Evolutionary conservation across 2,888 invertebrate genomes (phyloP), one percentile per base, ranked within the genome.

Genomic region (Tricholauxania praeusta): DNA sequence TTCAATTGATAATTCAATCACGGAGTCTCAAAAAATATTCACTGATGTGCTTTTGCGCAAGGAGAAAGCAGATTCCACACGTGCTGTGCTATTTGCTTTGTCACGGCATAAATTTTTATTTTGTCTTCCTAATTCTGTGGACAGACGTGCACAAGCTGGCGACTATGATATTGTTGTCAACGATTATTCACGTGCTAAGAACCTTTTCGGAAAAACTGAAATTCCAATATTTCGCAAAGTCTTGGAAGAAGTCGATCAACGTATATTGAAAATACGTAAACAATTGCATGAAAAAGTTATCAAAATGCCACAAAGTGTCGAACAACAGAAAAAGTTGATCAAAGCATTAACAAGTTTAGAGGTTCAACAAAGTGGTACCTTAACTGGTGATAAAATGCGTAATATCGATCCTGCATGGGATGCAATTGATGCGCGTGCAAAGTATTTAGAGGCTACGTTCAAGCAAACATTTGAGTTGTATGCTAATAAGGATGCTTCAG

Each of bases 121-220:
- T 87, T 97, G 98, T 85, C 90, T 99, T 79, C 98, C 99, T 0
- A 94, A 96, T 52, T 94, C 94, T 63, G 98, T 99, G 65, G 97
- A 98, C 82, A 92, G 93, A 79, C 98, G 97, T 82, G 96, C 99
- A 75, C 92, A 94, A 80, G 94, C 95, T 82, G 97, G 96, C 67
- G 98, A 99, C 84, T 99, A 97, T 85, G 98, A 99, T 85, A 91
- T 97, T 67, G 97, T 99, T 28, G 96, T 99, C 74, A 99, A 98
- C 84, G 99, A 99, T 87, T 99, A 98, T 85, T 94, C 96, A 1
- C 90, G 99, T 80, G 99, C 97, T 5, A 97, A 96, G 86, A 96
- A 98, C 83, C 89, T 99, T 39, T 99, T 98, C 89, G 95, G 96
- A 73, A 96, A 96, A 87, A 96, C 96, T 48, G 96, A 98, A 86